Conservation (phyloP, 2,888 invertebrate species). For the Plagodis dolabraria region DNA sequence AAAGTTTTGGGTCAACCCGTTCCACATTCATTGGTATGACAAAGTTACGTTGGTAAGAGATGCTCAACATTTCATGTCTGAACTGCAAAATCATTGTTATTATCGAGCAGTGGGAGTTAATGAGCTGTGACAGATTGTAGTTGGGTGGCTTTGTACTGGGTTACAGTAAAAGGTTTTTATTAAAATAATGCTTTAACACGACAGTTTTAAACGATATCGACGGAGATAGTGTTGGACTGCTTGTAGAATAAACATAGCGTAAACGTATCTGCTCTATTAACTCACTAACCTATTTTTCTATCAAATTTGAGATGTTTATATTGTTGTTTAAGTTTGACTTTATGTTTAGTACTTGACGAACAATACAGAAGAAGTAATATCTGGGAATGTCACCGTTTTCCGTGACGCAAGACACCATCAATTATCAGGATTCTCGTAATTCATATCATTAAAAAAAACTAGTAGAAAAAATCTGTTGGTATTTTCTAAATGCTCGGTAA, state of each 20-base stretch:
- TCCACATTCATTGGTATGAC: constrained; percentile 47
- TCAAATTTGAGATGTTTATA: too few species aligned
- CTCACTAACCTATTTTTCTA: constrained; percentile 22
- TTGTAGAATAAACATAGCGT: constrained; percentile 66
- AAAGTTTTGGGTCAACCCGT: constrained; percentile 68
- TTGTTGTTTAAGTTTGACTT: too few species aligned
- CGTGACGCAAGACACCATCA: too few species aligned
- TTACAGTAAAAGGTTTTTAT: constrained; percentile 59
- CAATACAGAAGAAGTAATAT: too few species aligned
- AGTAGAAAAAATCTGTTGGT: not conserved
- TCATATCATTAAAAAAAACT: too few species aligned
- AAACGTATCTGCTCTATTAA: constrained; percentile 58
- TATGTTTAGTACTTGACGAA: too few species aligned
- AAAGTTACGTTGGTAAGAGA: too few species aligned
- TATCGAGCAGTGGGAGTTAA: constrained; percentile 54
- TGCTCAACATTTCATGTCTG: not conserved
- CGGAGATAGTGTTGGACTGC: constrained; percentile 57
- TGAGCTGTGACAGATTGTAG: constrained; percentile 64
- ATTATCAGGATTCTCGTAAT: too few species aligned
- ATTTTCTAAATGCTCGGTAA: constrained; percentile 8
- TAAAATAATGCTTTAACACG: constrained; percentile 67
- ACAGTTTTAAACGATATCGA: constrained; percentile 68
- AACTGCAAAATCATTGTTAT: constrained; percentile 5
- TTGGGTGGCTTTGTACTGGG: constrained; percentile 57
- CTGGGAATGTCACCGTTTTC: too few species aligned